Conservation (phyloP, 2,888 invertebrate species). For the Ferdinandea cuprea region DNA sequence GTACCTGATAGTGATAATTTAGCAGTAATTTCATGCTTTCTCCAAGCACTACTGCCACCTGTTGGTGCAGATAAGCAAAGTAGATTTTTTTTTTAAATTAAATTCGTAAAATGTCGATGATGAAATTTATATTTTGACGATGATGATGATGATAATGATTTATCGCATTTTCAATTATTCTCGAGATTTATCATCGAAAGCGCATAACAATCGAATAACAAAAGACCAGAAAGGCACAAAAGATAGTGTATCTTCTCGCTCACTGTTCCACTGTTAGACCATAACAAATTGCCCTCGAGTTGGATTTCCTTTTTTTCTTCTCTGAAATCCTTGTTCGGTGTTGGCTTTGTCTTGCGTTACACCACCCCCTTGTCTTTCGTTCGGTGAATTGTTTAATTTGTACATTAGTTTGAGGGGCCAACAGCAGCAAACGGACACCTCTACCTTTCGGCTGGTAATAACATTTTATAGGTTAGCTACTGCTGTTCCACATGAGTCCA, state of each 20-base stretch:
- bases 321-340: constrained; percentile 56
- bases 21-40: constrained; percentile 66
- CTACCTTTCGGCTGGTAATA: constrained; percentile 72
- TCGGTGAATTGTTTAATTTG: constrained; percentile 50
- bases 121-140: constrained; percentile 42
- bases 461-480: constrained; percentile 72
- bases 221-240: constrained; percentile 56
- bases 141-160: constrained; percentile 42
- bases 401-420: constrained; percentile 33
- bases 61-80: constrained; percentile 14
- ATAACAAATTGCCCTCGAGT: constrained; percentile 67
- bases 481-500: constrained; percentile 28
- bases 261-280: constrained; percentile 41
- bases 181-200: constrained; percentile 61
- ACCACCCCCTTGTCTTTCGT: neutral
- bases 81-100: constrained; percentile 37
- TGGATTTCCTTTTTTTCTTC: constrained; percentile 58
- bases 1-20: constrained; percentile 61
- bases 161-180: constrained; percentile 63
- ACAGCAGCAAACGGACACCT: constrained; percentile 61
- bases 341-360: constrained; percentile 27
- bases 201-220: constrained; percentile 28
- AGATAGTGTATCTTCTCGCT: constrained; percentile 38
- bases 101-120: constrained; percentile 50
- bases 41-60: constrained; percentile 56